phyloP scores from a whole-genome alignment of 2,888 invertebrate genomes.

The Hofmannophila pseudospretella region DNA sequence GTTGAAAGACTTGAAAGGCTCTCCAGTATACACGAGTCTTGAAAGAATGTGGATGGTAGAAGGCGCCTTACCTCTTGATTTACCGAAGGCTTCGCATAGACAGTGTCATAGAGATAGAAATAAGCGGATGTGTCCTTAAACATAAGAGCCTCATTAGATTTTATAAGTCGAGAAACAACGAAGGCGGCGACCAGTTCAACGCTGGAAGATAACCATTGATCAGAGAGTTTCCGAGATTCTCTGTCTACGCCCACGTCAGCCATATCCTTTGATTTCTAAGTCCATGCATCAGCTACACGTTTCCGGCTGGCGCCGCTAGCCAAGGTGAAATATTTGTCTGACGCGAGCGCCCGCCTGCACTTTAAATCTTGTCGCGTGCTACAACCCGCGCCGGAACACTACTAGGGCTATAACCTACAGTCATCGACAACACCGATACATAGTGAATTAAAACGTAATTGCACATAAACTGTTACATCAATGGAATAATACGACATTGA shows the following conservation, averaged over 20 bases:
- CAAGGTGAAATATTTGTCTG: constrained; percentile 67
- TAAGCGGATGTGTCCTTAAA: constrained; percentile 1
- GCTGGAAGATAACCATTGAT: constrained; percentile 7
- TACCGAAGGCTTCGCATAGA: constrained; percentile 18
- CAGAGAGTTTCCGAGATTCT: constrained; percentile 5
- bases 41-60: constrained; percentile 24
- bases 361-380: constrained; percentile 69
- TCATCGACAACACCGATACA: constrained; percentile 40
- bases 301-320: constrained; percentile 45
- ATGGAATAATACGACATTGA: constrained; percentile 12
- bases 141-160: constrained; percentile 9
- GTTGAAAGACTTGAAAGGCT: constrained; percentile 14
- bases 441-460: constrained; percentile 20
- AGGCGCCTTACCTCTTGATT: constrained; percentile 26
- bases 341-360: constrained; percentile 36
- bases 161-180: not conserved
- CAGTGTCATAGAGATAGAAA: constrained; percentile 1
- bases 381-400: constrained; percentile 30
- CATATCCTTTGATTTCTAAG: constrained; percentile 14
- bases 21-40: constrained; percentile 14
- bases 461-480: constrained; percentile 10
- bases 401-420: constrained; percentile 21
- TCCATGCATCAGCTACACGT: constrained; percentile 19
- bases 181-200: not conserved
- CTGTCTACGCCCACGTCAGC: constrained; percentile 9